A percentile compares a stretch with the other conserved stretches of the same genome.
Conservation (phyloP, 2,113 vertebrate genomes). For the Rattus rattus region DNA sequence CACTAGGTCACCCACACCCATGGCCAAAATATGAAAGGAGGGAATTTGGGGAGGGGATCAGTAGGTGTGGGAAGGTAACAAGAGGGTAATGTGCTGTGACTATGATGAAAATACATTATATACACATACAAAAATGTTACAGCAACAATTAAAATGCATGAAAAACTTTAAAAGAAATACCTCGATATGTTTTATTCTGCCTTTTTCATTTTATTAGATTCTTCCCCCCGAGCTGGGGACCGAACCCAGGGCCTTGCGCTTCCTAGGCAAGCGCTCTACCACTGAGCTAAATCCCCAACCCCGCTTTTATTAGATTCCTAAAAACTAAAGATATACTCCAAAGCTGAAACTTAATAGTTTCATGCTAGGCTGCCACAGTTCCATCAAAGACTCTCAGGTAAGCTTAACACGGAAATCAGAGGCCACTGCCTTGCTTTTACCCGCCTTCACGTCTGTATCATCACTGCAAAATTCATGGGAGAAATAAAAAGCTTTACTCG, state of each 20-base stretch:
- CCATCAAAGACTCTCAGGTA: constrained; percentile 28
- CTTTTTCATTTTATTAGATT: not conserved
- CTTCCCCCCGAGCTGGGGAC: too few species aligned
- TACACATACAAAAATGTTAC: not conserved
- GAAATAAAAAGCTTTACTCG: not conserved
- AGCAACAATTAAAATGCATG: not conserved
- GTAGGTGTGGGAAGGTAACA: not conserved
- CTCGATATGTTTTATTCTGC: not conserved
- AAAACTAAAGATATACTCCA: not conserved
- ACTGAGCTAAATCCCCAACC: too few species aligned
- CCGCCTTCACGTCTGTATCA: not conserved
- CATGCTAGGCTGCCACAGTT: not conserved
- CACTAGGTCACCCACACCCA: not conserved
- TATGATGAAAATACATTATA: not conserved
- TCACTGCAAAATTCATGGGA: not conserved
- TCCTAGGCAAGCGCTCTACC: too few species aligned
- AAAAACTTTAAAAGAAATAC: not conserved
- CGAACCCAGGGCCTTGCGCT: too few species aligned
- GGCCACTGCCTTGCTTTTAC: not conserved
- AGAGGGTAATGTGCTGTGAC: not conserved
- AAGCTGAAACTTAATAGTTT: not conserved
- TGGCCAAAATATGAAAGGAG: not conserved
- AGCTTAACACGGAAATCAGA: not conserved
- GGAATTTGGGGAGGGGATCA: too few species aligned
- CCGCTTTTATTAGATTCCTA: too few species aligned